Conservation (phyloP, 2,113 vertebrate species). For the Sceloporus undulatus region DNA sequence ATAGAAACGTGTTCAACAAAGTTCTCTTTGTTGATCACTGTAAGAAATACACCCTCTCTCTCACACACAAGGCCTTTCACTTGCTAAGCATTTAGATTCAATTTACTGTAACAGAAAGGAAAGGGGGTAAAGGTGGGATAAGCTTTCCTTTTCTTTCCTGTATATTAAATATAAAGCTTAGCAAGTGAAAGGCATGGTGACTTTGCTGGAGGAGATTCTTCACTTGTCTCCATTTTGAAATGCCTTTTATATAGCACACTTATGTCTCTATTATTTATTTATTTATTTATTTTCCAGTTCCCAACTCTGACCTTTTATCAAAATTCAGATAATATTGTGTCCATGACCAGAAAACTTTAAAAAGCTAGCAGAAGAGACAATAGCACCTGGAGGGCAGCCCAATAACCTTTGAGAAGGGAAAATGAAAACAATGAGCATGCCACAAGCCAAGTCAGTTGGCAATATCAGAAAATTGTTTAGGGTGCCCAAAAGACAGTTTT, state of each 20-base stretch:
- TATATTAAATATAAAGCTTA: conserved; percentile 38
- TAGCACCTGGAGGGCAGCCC: conserved; percentile 49
- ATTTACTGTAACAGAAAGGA: not conserved
- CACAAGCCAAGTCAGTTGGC: conserved; percentile 39
- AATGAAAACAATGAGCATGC: conserved; percentile 36
- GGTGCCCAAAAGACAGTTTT: conserved; percentile 55
- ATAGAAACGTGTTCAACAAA: too few species aligned
- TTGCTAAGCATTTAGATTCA: too few species aligned
- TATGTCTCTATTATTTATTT: conserved; percentile 26
- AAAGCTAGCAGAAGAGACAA: conserved; percentile 43
- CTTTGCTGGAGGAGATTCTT: not conserved
- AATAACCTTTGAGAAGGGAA: conserved; percentile 44
- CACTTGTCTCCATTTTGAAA: conserved; percentile 15
- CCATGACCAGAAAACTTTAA: conserved; percentile 44
- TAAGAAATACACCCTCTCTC: too few species aligned
- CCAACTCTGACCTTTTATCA: conserved; percentile 33
- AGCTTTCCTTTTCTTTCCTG: not conserved
- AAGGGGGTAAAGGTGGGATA: not conserved
- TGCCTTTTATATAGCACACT: accelerated
- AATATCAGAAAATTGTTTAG: conserved; percentile 68
- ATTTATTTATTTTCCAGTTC: conserved; percentile 30
- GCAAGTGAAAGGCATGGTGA: conserved; percentile 26
- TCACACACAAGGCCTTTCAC: too few species aligned
- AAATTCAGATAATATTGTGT: conserved; percentile 46
- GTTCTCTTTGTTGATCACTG: too few species aligned